These are phyloP conservation scores for Nineta flava DNA, from an alignment of 2,888 invertebrate genomes.

Conservation along the genomic window DNA sequence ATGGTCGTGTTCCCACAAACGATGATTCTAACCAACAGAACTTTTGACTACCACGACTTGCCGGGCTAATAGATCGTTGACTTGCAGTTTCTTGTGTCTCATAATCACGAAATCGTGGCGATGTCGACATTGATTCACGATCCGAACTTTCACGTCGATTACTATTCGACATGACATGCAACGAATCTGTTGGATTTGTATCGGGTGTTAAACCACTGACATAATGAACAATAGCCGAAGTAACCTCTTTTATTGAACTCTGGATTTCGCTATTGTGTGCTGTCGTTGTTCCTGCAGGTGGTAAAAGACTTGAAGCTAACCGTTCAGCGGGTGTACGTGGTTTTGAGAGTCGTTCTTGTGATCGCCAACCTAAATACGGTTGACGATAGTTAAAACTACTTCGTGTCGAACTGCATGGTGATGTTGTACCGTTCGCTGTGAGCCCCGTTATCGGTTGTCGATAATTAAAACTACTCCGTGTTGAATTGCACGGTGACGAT, in stretches of 20 bases:
- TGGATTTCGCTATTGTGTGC: conserved; percentile 44
- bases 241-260: conserved; percentile 80
- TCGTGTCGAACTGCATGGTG: conserved; percentile 47
- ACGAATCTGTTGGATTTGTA: conserved; percentile 9
- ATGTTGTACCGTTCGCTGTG: conserved; percentile 40
- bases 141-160: conserved; percentile 7
- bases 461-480: conserved; percentile 53
- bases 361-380: conserved; percentile 81
- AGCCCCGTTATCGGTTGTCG: conserved; percentile 29
- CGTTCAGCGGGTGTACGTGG: conserved; percentile 76
- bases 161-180: conserved; percentile 1
- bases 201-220: conserved; percentile 55
- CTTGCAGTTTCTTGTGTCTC: conserved; percentile 20
- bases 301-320: conserved; percentile 48
- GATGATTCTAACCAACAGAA: conserved; percentile 87
- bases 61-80: conserved; percentile 27
- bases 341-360: conserved; percentile 62
- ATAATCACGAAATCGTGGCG: conserved; percentile 13
- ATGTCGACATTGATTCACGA: conserved; percentile 15
- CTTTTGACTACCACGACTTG: conserved; percentile 47
- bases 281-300: conserved; percentile 25
- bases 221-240: conserved; percentile 84
- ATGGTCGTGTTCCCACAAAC: conserved; percentile 71
- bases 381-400: conserved; percentile 71
- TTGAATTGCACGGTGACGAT: conserved; percentile 58